Evolutionary conservation across 2,888 invertebrate genomes (phyloP), one percentile per base, ranked within the genome.

Genomic region (Xestia ashworthii): DNA sequence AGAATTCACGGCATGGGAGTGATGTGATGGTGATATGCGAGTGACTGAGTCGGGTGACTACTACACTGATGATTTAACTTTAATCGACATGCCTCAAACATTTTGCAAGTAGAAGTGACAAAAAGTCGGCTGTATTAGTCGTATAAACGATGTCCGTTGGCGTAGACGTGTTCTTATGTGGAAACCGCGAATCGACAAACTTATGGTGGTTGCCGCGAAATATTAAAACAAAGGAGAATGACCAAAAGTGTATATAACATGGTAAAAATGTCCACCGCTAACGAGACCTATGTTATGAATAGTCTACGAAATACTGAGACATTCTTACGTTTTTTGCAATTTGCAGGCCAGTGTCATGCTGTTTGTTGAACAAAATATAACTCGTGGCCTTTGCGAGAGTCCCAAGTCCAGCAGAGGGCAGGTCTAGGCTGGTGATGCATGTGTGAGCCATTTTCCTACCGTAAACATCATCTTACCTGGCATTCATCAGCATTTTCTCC

Each of bases 401-500:
- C 32, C 32, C 32, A 32, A 32, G 32, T 32, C 32, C 32, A 19
- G 32, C 19, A 9, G 60, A 1, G 60, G 9, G 4, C 32, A 32
- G 19, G 6, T 14, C 12, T 14, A 55, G 25, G 14, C 25, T 58
- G 14, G 6, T 25, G 53, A 5, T 5, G 8, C 2, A 14, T 58
- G 25, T 25, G 16, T 60, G 0, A 16, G 6, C 60, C 3, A 16
- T 60, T 62, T 38, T 38, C 19, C 25, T 16, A 32, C 8, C 1
- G 19, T 38, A 9, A 62, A 62, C 19, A 22, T 16, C 14, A 32
- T 8, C 55, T 75, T 67, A 96, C 96, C 93, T 96, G 96, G 81
- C 95, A 95, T 78, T 96, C 95, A 85, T 96, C 96, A 73, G 94
- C 92, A 76, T 93, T 93, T n/a, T 89, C 79, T 0, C 93, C 91